phyloP scores from a whole-genome alignment of 2,888 invertebrate genomes.

The Cerceris ruficornis region DNA sequence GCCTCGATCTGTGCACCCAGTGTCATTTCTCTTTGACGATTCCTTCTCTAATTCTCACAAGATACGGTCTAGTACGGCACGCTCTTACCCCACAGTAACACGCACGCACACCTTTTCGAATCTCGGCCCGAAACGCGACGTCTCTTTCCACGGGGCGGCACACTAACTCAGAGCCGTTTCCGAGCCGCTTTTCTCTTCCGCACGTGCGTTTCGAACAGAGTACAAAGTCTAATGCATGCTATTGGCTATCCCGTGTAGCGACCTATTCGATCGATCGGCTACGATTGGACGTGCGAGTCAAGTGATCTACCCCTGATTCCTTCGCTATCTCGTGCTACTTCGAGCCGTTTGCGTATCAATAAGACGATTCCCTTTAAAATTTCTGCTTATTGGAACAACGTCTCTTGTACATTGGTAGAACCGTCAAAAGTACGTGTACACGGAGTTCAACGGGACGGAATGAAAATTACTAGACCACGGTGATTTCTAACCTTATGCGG shows the following conservation, averaged over 20 bases:
- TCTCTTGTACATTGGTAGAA: conserved; percentile 20
- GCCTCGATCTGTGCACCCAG: conserved; percentile 80
- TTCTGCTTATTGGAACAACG: conserved; percentile 11
- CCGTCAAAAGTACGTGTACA: not conserved
- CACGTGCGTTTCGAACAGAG: conserved; percentile 75
- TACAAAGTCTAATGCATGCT: conserved; percentile 64
- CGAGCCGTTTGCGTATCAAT: conserved; percentile 20
- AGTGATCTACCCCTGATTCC: conserved; percentile 28
- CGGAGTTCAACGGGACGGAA: not conserved
- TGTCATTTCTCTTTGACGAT: conserved; percentile 74
- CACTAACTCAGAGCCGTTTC: conserved; percentile 50
- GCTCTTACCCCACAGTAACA: conserved; percentile 36
- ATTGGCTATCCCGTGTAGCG: conserved; percentile 38
- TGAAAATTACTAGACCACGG: conserved; percentile 42
- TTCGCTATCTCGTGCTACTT: conserved; percentile 4
- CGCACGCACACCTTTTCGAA: conserved; percentile 56
- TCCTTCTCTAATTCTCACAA: conserved; percentile 31
- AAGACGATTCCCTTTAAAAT: conserved; percentile 9
- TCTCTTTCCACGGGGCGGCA: conserved; percentile 61
- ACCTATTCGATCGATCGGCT: not conserved
- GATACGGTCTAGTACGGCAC: conserved; percentile 18
- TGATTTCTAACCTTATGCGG: conserved; percentile 40
- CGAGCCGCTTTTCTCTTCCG: conserved; percentile 63
- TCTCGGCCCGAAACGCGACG: conserved; percentile 35
- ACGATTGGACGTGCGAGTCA: conserved; percentile 23